Percentiles rank a stretch among this genome's conserved stretches.
phyloP scores from a whole-genome alignment of 1,140 invertebrate species.

The Macrobrachium rosenbergii region DNA sequence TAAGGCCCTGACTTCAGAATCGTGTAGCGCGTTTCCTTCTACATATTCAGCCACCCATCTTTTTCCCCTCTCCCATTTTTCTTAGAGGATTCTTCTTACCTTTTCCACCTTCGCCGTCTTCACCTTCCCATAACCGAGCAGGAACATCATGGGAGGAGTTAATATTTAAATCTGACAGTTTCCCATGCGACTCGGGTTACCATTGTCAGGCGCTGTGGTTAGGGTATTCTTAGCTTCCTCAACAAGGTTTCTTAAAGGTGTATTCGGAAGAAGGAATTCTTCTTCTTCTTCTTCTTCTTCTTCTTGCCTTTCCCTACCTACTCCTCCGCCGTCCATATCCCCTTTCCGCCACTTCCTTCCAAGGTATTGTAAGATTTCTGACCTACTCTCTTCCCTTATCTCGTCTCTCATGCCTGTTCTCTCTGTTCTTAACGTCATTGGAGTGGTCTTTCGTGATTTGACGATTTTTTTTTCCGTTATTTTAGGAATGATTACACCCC shows the following conservation, averaged over 20 bases:
- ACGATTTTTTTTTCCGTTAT: no score
- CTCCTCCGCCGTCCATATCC: neutral
- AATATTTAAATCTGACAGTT: no score
- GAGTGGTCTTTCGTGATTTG: no score
- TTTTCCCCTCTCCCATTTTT: conserved; percentile 27
- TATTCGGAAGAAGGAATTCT: neutral
- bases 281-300: neutral
- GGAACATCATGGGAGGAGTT: no score
- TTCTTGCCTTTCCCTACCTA: neutral
- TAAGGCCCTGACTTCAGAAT: neutral
- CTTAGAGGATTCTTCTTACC: no score
- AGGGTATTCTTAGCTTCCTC: neutral
- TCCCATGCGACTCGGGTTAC: no score
- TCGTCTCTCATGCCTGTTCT: no score
- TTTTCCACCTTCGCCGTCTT: neutral
- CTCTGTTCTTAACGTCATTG: no score
- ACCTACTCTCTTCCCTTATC: no score
- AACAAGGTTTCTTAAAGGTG: neutral
- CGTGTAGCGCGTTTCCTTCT: neutral
- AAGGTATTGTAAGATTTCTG: no score
- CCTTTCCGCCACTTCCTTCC: neutral
- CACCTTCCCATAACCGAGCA: neutral
- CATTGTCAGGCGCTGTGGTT: no score
- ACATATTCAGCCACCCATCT: neutral
- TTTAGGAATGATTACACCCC: no score